Evolutionary conservation across 2,888 invertebrate genomes (phyloP).

Genomic region (Scelioninae gen. 1): DNA sequence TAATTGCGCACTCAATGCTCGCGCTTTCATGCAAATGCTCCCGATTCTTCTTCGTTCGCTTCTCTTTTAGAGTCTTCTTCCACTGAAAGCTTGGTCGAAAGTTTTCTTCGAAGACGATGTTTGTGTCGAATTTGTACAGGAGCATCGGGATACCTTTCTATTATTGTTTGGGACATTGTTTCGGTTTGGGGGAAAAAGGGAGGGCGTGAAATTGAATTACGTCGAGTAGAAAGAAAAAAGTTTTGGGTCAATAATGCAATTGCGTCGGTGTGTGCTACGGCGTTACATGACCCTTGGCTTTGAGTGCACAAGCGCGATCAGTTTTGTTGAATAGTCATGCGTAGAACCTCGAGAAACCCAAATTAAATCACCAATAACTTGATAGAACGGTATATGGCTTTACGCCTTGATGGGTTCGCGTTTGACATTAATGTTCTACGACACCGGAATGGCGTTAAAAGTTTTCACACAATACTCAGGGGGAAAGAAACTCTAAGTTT

Average conservation of each 20-base stretch:
- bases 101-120: slow-evolving; percentile 48
- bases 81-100: slow-evolving; percentile 2
- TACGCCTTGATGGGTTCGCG: slow-evolving; percentile 25
- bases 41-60: slow-evolving; percentile 48
- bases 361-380: slow-evolving; percentile 62
- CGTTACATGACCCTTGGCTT: slow-evolving; percentile 61
- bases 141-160: slow-evolving; percentile 38
- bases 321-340: slow-evolving; percentile 62
- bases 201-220: slow-evolving; percentile 58
- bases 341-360: slow-evolving; percentile 45
- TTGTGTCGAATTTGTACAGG: slow-evolving; percentile 52
- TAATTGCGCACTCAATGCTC: slow-evolving; percentile 63
- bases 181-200: slow-evolving; percentile 36
- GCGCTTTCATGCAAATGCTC: slow-evolving; percentile 68
- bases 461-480: slow-evolving; percentile 23
- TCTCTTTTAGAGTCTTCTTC: slow-evolving; percentile 30
- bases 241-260: slow-evolving; percentile 64
- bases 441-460: slow-evolving; percentile 39
- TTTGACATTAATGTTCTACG: slow-evolving; percentile 43
- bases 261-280: slow-evolving; percentile 35
- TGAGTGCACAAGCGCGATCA: slow-evolving; percentile 51
- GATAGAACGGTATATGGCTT: slow-evolving; percentile 48
- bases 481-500: slow-evolving; percentile 28
- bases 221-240: slow-evolving; percentile 44
- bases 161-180: slow-evolving; percentile 56